A percentile compares a stretch with the other conserved stretches of the same genome.
phyloP scores from a whole-genome alignment of 2,888 invertebrate genomes.

The Ctenicera cuprea region DNA sequence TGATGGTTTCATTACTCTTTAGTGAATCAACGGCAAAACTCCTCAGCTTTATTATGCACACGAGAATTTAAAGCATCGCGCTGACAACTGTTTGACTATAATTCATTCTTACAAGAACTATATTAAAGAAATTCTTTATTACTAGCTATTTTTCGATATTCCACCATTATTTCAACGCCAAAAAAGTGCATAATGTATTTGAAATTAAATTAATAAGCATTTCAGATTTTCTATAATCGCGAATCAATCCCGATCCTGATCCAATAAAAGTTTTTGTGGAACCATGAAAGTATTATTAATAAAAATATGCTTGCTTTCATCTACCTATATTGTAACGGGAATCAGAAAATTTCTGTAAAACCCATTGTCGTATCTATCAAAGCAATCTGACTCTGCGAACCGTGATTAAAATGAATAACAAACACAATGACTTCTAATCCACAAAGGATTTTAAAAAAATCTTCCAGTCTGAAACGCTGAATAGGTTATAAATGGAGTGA shows the following conservation, averaged over 20 bases:
- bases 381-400: slow-evolving; percentile 49
- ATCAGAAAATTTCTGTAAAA: slow-evolving; percentile 40
- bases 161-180: no score
- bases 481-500: slow-evolving; percentile 67
- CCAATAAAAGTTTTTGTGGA: no score
- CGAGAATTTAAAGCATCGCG: slow-evolving; percentile 1
- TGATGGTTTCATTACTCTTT: slow-evolving; percentile 11
- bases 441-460: slow-evolving; percentile 58
- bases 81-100: no score
- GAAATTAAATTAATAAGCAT: no score
- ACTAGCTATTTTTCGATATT: no score
- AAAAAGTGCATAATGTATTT: no score
- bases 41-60: not conserved
- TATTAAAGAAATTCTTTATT: no score
- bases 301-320: no score
- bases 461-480: slow-evolving; percentile 61
- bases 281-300: no score
- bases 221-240: no score
- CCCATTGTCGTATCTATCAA: slow-evolving; percentile 34
- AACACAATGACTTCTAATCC: slow-evolving; percentile 58
- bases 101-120: not conserved
- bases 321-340: no score
- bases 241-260: no score
- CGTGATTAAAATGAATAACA: slow-evolving; percentile 58
- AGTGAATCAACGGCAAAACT: not conserved